Percentiles rank a stretch among this genome's conserved stretches.
Conservation (phyloP, 2,113 vertebrate genomes). For the Syngnathoides biaculeatus region DNA sequence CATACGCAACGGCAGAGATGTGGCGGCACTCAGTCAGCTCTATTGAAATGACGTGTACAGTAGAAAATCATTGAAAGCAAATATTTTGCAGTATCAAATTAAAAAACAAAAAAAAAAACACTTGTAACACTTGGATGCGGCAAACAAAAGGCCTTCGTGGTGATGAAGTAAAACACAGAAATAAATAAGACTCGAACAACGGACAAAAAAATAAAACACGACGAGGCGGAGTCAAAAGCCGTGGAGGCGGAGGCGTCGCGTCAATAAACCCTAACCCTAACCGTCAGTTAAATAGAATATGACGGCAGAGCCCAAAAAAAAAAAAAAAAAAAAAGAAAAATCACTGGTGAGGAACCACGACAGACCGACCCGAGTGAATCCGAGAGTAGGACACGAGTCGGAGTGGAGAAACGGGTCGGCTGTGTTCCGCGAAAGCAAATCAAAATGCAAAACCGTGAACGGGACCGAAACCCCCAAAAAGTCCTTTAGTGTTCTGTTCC, state of each 20-base stretch:
- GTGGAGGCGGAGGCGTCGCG: not conserved
- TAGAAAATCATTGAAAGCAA: not conserved
- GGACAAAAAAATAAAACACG: not conserved
- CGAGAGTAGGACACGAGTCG: not conserved
- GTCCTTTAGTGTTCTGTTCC: not conserved
- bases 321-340: too few relatives aligned
- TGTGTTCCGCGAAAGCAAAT: not conserved
- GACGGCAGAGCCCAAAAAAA: not conserved
- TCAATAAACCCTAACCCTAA: not conserved
- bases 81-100: not conserved
- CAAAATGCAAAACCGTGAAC: not conserved
- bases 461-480: not conserved
- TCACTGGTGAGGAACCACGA: not conserved
- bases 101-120: too few relatives aligned
- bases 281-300: not conserved
- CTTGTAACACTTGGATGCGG: not conserved
- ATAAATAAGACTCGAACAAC: not conserved
- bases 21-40: not conserved
- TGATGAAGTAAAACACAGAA: not conserved
- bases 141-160: not conserved
- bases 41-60: constrained; percentile 22
- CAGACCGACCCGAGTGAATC: too few relatives aligned
- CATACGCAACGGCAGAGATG: not conserved
- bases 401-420: not conserved
- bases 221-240: not conserved